These are phyloP conservation scores for Oppia nitens DNA, from an alignment of 1,140 invertebrate genomes.

Conservation along the genomic window DNA sequence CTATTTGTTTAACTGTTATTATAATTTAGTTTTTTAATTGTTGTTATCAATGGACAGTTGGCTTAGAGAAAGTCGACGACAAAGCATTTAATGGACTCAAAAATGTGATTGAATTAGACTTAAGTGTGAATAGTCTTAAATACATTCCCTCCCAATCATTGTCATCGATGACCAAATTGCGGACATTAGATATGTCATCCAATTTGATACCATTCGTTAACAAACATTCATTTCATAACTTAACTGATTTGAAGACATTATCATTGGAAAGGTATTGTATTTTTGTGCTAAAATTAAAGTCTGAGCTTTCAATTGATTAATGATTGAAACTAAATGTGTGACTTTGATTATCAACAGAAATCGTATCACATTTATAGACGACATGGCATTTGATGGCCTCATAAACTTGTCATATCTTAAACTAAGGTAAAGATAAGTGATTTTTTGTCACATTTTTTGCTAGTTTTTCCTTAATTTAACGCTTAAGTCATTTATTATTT, in stretches of 20 bases:
- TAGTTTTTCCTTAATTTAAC: too few species aligned
- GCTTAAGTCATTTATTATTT: too few species aligned
- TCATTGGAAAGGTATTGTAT: background rate
- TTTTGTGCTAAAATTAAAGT: background rate
- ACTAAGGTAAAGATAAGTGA: conserved; percentile 33
- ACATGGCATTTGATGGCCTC: conserved; percentile 47
- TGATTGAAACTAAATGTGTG: too few species aligned
- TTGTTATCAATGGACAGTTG: too few species aligned
- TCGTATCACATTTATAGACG: conserved; percentile 50
- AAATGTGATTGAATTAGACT: conserved; percentile 48
- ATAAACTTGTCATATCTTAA: conserved; percentile 52
- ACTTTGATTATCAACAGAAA: conserved; percentile 11
- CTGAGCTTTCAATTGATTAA: background rate
- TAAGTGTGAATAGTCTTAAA: conserved; percentile 50
- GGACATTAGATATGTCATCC: conserved; percentile 49
- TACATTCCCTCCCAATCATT: conserved; percentile 50
- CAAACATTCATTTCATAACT: conserved; percentile 48
- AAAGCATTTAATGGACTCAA: conserved; percentile 21
- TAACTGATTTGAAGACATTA: conserved; percentile 47
- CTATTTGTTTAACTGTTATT: background rate
- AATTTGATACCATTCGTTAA: conserved; percentile 52
- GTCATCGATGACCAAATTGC: conserved; percentile 46
- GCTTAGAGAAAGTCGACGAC: conserved; percentile 65
- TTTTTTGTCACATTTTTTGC: too few species aligned
- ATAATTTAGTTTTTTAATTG: background rate